Conservation (phyloP, 2,797 vertebrate genomes). For the Eremophila alpestris region DNA sequence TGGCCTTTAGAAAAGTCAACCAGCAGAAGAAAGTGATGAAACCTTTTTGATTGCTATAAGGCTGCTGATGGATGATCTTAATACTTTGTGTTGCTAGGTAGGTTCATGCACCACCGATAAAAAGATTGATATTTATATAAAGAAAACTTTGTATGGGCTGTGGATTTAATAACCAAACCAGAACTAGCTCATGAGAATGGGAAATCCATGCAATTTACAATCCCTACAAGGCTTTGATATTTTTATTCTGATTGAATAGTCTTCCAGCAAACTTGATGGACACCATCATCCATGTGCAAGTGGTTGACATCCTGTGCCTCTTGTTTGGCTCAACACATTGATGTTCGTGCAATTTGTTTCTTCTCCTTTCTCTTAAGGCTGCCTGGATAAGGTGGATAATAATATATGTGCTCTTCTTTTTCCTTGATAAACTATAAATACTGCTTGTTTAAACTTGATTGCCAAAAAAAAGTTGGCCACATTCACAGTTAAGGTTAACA, state of each 20-base stretch:
- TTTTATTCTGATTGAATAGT: not conserved
- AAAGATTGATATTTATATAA: not conserved
- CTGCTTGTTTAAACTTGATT: not conserved
- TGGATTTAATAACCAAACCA: conserved; percentile 9
- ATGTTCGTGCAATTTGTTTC: not conserved
- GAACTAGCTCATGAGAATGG: not conserved
- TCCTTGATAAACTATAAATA: not conserved
- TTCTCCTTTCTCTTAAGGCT: not conserved
- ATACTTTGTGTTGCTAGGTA: not conserved
- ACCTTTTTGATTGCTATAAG: not conserved
- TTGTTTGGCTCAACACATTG: not conserved
- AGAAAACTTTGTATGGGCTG: not conserved
- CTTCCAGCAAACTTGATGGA: not conserved
- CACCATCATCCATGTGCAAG: not conserved
- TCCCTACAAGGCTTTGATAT: not conserved
- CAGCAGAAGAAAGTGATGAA: not conserved
- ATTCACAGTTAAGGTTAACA: not conserved
- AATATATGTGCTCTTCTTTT: not conserved
- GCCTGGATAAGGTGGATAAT: not conserved
- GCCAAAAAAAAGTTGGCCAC: not conserved
- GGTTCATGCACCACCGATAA: not conserved
- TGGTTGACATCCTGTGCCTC: not conserved
- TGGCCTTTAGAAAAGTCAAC: not conserved
- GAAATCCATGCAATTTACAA: not conserved
- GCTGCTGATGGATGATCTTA: not conserved